A percentile compares a stretch with the other conserved stretches of the same genome.
phyloP scores from a whole-genome alignment of 2,113 vertebrate genomes.

The Cepphus grylle region DNA sequence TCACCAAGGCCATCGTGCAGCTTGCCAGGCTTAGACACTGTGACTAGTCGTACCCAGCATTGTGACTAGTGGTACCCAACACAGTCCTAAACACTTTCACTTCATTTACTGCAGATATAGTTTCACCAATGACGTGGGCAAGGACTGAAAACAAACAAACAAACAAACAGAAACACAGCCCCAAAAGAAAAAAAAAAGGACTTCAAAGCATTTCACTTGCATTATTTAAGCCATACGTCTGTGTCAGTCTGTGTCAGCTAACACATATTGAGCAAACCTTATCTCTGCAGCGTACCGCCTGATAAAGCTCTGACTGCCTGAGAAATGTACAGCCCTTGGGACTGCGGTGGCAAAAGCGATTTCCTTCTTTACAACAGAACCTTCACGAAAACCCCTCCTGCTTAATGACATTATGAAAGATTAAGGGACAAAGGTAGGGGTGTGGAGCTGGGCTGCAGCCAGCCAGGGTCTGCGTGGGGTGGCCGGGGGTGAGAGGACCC shows the following conservation, averaged over 20 bases:
- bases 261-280: background rate
- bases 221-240: background rate
- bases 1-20: rapidly evolving
- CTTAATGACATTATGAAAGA: background rate
- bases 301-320: constrained; percentile 4
- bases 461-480: rapidly evolving
- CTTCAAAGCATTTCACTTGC: background rate
- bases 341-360: background rate
- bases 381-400: background rate
- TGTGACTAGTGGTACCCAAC: background rate
- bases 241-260: background rate
- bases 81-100: background rate
- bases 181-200: background rate
- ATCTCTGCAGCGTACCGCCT: background rate
- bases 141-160: background rate
- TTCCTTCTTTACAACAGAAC: background rate
- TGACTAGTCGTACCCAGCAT: background rate
- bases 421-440: background rate
- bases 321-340: background rate
- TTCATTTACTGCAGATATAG: background rate
- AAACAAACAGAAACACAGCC: background rate
- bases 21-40: background rate
- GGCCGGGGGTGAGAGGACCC: background rate
- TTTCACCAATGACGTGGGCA: background rate
- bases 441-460: background rate